These are phyloP conservation scores for Brachystomella parvula DNA, from an alignment of 1,140 invertebrate species.

Conservation along the genomic window DNA sequence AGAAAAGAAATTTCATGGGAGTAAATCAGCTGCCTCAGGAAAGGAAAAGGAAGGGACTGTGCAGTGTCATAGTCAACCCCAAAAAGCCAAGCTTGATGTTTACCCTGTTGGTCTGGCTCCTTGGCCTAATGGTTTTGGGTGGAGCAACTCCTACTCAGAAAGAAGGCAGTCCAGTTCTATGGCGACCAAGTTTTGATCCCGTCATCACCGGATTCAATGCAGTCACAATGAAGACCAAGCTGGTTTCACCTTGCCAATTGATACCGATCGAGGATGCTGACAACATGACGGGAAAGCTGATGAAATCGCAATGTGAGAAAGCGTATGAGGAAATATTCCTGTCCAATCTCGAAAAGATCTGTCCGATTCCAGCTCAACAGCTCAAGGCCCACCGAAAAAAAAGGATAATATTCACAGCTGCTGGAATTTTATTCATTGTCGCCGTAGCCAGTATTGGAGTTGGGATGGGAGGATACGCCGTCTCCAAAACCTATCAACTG, in stretches of 20 bases:
- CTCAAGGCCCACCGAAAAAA: no score
- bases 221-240: conserved; percentile 11
- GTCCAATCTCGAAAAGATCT: conserved; percentile 21
- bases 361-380: no score
- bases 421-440: neutral
- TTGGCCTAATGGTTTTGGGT: neutral
- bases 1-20: conserved; percentile 16
- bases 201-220: conserved; percentile 13
- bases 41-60: neutral
- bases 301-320: conserved; percentile 14
- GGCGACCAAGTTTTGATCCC: conserved; percentile 17
- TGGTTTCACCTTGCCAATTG: conserved; percentile 24
- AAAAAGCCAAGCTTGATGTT: neutral
- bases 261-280: neutral
- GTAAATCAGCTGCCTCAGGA: neutral
- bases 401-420: neutral
- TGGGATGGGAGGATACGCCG: conserved; percentile 15
- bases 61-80: neutral
- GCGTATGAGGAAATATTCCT: conserved; percentile 19
- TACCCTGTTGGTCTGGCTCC: neutral
- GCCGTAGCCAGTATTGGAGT: conserved; percentile 16
- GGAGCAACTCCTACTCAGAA: neutral
- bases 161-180: conserved; percentile 4
- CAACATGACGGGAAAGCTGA: neutral
- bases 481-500: neutral